phyloP scores from a whole-genome alignment of 2,888 invertebrate genomes.

The Acrocyrtus sp. region DNA sequence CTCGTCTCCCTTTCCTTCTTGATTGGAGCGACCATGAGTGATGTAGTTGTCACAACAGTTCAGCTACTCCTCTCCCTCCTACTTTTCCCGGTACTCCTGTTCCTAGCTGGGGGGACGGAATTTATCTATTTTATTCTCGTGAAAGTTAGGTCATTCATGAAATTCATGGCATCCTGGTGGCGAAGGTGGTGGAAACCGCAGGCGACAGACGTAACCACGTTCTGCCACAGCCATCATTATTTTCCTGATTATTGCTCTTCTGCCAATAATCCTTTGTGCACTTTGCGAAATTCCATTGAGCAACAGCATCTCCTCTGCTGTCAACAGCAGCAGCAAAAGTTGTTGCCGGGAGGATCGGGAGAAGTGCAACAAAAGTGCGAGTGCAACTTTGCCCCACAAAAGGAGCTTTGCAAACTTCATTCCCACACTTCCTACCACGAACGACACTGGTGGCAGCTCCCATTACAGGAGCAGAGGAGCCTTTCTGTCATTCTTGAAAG shows the following conservation, averaged over 20 bases:
- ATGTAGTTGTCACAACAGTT: constrained; percentile 21
- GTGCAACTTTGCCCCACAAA: too few relatives aligned
- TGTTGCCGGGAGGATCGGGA: neutral
- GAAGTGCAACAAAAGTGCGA: constrained; percentile 14
- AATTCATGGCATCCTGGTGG: constrained; percentile 1
- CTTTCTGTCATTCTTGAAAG: constrained; percentile 27
- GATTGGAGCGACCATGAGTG: constrained; percentile 7
- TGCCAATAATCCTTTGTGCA: constrained; percentile 30
- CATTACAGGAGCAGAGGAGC: constrained; percentile 11
- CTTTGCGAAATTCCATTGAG: constrained; percentile 10
- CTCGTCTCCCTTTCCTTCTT: constrained; percentile 27
- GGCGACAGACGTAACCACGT: too few relatives aligned
- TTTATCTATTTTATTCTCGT: constrained; percentile 2
- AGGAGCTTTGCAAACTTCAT: too few relatives aligned
- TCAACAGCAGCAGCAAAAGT: too few relatives aligned
- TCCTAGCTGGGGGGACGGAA: constrained; percentile 15
- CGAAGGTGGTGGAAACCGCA: too few relatives aligned
- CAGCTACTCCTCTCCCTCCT: constrained; percentile 24
- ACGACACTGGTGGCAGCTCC: neutral
- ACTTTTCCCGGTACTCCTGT: constrained; percentile 4
- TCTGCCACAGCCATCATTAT: constrained; percentile 6
- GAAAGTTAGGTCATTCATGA: constrained; percentile 19
- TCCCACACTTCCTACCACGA: neutral
- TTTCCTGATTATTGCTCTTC: constrained; percentile 18
- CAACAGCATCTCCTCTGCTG: neutral